These are phyloP conservation scores for Herpailurus yagouaroundi DNA, from an alignment of 2,113 vertebrate genomes.

Conservation along the genomic window DNA sequence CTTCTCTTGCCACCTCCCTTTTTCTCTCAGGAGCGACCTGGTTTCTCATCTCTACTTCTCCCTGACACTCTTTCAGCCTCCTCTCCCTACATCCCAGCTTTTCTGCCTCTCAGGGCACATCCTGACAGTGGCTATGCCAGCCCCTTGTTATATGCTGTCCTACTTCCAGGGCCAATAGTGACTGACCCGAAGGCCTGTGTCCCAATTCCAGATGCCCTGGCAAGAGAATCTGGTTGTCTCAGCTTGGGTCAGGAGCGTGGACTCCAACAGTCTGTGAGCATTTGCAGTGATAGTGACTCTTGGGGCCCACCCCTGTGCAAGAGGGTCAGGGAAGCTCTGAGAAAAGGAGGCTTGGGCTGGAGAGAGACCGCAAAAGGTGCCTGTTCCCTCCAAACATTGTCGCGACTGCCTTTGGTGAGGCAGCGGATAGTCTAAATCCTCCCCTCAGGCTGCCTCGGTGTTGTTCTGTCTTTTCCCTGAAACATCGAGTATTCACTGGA, in stretches of 20 bases:
- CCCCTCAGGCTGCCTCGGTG: not conserved
- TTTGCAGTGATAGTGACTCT: not conserved
- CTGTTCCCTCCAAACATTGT: not conserved
- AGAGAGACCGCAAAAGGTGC: not conserved
- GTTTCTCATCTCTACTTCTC: constrained; percentile 50
- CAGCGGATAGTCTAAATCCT: not conserved
- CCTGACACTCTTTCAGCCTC: not conserved
- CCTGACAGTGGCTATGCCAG: not conserved
- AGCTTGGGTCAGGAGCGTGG: not conserved
- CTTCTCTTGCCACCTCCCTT: not conserved
- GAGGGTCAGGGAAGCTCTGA: not conserved
- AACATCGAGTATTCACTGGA: not conserved
- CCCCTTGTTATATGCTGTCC: not conserved
- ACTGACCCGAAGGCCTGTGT: constrained; percentile 47
- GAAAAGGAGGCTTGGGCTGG: not conserved
- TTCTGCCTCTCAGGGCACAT: not conserved
- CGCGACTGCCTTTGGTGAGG: not conserved
- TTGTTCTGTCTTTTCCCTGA: constrained; percentile 34
- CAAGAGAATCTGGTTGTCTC: constrained; percentile 10
- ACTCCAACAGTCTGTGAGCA: not conserved
- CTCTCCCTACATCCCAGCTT: constrained; percentile 15
- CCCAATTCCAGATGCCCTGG: constrained; percentile 26
- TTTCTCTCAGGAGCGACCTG: constrained; percentile 1
- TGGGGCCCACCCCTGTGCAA: not conserved
- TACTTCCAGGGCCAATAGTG: constrained; percentile 6